phyloP scores from a whole-genome alignment of 2,888 invertebrate species.

The Epistrophe eligans region DNA sequence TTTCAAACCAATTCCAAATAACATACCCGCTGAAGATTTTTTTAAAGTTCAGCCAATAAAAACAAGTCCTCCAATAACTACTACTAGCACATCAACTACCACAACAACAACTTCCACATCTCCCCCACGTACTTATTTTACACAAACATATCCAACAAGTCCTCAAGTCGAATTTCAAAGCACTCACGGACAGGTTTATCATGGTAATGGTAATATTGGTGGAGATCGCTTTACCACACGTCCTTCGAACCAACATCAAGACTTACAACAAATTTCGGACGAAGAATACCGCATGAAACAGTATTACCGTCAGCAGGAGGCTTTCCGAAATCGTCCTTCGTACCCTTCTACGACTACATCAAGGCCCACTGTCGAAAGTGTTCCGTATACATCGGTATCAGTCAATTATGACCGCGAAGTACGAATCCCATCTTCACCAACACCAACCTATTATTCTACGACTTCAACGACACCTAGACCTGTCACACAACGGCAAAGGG shows the following conservation, averaged over 20 bases:
- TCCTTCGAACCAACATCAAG: constrained; percentile 76
- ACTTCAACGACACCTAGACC: constrained; percentile 77
- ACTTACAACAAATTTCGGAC: constrained; percentile 77
- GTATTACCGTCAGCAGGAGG: constrained; percentile 83
- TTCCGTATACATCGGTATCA: constrained; percentile 81
- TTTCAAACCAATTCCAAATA: constrained; percentile 80
- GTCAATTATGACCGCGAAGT: constrained; percentile 79
- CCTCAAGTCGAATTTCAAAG: constrained; percentile 81
- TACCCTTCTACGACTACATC: constrained; percentile 77
- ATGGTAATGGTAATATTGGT: constrained; percentile 46
- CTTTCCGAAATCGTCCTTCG: constrained; percentile 82
- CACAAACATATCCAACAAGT: constrained; percentile 78
- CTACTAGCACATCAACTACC: constrained; percentile 84
- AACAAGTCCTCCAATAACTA: constrained; percentile 82
- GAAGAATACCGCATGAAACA: constrained; percentile 83
- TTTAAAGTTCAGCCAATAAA: constrained; percentile 78
- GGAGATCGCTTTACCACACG: constrained; percentile 79
- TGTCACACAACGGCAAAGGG: constrained; percentile 79
- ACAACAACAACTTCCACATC: constrained; percentile 83
- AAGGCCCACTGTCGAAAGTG: constrained; percentile 79
- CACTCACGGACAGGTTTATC: constrained; percentile 81
- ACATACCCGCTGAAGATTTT: constrained; percentile 82
- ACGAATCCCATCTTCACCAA: constrained; percentile 77
- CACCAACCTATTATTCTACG: constrained; percentile 76
- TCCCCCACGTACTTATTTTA: constrained; percentile 79